phyloP scores from a whole-genome alignment of 2,113 vertebrate genomes.

The Harpagus bidentatus region DNA sequence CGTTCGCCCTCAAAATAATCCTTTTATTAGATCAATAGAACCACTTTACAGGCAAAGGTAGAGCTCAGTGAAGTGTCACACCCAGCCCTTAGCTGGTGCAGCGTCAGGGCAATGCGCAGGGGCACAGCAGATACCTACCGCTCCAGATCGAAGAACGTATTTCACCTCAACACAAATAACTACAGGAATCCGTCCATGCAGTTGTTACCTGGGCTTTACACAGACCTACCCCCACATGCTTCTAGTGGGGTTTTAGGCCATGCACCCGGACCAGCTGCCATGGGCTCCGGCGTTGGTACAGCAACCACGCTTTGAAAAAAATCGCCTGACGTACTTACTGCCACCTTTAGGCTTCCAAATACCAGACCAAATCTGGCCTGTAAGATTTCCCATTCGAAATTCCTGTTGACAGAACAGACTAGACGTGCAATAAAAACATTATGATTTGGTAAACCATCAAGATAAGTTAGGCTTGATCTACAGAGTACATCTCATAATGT shows the following conservation, averaged over 20 bases:
- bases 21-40: neutral
- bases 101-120: neutral
- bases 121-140: neutral
- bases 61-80: neutral
- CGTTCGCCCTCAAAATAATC: neutral
- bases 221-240: rapidly evolving
- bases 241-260: neutral
- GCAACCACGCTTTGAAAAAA: neutral
- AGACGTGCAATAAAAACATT: neutral
- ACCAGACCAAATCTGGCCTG: neutral
- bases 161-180: neutral
- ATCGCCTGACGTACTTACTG: rapidly evolving
- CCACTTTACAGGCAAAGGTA: neutral
- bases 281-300: rapidly evolving
- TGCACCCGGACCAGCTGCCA: rapidly evolving
- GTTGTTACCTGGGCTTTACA: neutral
- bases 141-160: neutral
- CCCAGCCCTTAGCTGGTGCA: neutral
- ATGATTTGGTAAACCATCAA: neutral
- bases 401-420: neutral
- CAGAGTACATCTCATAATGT: neutral
- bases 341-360: neutral
- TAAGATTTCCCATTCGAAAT: neutral
- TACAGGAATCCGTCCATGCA: rapidly evolving
- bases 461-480: neutral